phyloP scores from a whole-genome alignment of 1,140 invertebrate species.

The Drosophila murphyi region DNA sequence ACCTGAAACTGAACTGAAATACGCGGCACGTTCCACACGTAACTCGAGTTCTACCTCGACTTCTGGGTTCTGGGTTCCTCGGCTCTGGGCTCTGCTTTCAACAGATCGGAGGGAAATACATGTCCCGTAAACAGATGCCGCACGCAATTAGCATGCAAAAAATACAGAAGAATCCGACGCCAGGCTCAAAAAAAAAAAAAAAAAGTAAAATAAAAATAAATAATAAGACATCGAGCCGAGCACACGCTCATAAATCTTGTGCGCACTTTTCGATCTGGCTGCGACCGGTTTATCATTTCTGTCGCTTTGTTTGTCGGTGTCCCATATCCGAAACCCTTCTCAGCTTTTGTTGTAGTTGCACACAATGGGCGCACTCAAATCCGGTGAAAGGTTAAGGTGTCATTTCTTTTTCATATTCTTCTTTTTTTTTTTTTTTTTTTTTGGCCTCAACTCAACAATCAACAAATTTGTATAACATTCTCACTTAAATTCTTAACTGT shows the following conservation, averaged over 20 bases:
- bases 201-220: slow-evolving; percentile 46
- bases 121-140: slow-evolving; percentile 63
- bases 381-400: slow-evolving; percentile 76
- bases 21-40: slow-evolving; percentile 74
- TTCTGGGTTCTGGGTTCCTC: slow-evolving; percentile 21
- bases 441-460: slow-evolving; percentile 58
- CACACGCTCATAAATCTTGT: slow-evolving; percentile 72
- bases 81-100: slow-evolving; percentile 1
- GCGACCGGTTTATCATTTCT: slow-evolving; percentile 16
- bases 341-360: slow-evolving; percentile 13
- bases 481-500: slow-evolving; percentile 30
- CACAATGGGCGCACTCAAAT: slow-evolving; percentile 43
- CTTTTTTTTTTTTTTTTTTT: neutral
- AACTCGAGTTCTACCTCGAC: slow-evolving; percentile 30
- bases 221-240: slow-evolving; percentile 47
- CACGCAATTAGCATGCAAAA: slow-evolving; percentile 74
- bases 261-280: slow-evolving; percentile 33
- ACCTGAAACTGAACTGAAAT: slow-evolving; percentile 53
- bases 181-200: neutral
- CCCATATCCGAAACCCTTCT: slow-evolving; percentile 68
- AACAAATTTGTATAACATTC: slow-evolving; percentile 78
- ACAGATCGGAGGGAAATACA: slow-evolving; percentile 38
- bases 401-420: slow-evolving; percentile 55
- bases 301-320: slow-evolving; percentile 32
- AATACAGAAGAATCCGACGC: slow-evolving; percentile 37